Evolutionary conservation across 2,888 invertebrate species (phyloP).

Genomic region (Habrosyne pyritoides): DNA sequence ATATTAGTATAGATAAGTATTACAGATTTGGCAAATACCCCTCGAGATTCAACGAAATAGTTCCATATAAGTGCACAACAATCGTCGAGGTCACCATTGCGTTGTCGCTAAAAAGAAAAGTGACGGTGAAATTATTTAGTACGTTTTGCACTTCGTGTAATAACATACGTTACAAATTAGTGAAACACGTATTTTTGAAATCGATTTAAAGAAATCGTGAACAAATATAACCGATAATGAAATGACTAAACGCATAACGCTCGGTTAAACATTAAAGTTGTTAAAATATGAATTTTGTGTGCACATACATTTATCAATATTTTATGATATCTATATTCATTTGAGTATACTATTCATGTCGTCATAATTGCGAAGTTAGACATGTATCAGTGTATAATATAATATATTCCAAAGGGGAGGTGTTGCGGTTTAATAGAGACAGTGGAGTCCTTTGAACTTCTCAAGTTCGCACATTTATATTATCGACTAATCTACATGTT

Average conservation of each 20-base stretch:
- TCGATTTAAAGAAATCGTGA: conserved; percentile 57
- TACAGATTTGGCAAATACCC: conserved; percentile 11
- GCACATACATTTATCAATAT: background rate
- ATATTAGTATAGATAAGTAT: no score
- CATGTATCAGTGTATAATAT: conserved; percentile 4
- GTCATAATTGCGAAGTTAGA: background rate
- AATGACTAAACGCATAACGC: conserved; percentile 40
- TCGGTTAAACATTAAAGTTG: conserved; percentile 22
- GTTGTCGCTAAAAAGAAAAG: conserved; percentile 16
- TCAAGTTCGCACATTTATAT: conserved; percentile 16
- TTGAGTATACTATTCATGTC: background rate
- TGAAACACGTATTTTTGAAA: conserved; percentile 43
- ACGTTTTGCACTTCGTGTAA: conserved; percentile 28
- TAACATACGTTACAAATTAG: conserved; percentile 34
- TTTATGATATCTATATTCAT: background rate
- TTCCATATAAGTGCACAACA: conserved; percentile 7
- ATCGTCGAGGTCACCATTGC: background rate
- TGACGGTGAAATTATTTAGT: conserved; percentile 36
- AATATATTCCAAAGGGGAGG: conserved; percentile 5
- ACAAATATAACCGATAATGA: conserved; percentile 40
- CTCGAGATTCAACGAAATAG: conserved; percentile 10
- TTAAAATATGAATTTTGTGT: conserved; percentile 13
- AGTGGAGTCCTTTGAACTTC: conserved; percentile 27
- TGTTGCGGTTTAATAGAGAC: conserved; percentile 25
- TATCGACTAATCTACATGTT: conserved; percentile 17